Evolutionary conservation across 2,888 invertebrate species (phyloP).

Genomic region (Melanchra persicariae): DNA sequence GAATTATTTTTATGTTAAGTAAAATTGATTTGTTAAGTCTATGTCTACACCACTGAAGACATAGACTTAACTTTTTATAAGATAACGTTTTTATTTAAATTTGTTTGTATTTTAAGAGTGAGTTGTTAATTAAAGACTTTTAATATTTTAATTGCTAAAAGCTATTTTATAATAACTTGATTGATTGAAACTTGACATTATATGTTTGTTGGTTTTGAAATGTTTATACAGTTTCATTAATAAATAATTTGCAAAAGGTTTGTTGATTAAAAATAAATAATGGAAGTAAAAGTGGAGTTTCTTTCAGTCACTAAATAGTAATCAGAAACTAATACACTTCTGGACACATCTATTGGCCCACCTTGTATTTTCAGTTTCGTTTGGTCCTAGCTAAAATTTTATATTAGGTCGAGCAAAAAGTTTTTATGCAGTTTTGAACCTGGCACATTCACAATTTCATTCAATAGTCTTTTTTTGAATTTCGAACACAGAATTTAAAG

Average conservation of each 20-base stretch:
- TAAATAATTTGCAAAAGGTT: slow-evolving; percentile 14
- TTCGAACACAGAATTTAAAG: too few relatives aligned
- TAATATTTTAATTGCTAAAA: slow-evolving; percentile 1
- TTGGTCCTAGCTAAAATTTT: too few relatives aligned
- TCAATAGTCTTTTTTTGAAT: too few relatives aligned
- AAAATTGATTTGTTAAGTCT: slow-evolving; percentile 3
- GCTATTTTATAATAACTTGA: slow-evolving; percentile 2
- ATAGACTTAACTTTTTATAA: too few relatives aligned
- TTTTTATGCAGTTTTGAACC: too few relatives aligned
- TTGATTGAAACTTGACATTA: background rate
- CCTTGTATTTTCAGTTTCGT: too few relatives aligned
- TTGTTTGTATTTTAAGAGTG: slow-evolving; percentile 1
- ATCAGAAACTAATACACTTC: background rate
- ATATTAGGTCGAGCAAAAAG: too few relatives aligned
- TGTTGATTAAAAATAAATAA: slow-evolving; percentile 12
- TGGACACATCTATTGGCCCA: too few relatives aligned
- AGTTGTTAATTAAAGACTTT: slow-evolving; percentile 2
- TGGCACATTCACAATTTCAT: too few relatives aligned
- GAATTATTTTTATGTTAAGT: slow-evolving; percentile 5
- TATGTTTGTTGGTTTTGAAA: slow-evolving; percentile 8
- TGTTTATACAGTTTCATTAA: slow-evolving; percentile 9
- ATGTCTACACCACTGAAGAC: too few relatives aligned
- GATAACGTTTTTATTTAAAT: background rate
- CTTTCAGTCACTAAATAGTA: background rate
- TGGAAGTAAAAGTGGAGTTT: background rate